Conservation (phyloP, 2,113 vertebrate genomes). For the Periophthalmus modestus region DNA sequence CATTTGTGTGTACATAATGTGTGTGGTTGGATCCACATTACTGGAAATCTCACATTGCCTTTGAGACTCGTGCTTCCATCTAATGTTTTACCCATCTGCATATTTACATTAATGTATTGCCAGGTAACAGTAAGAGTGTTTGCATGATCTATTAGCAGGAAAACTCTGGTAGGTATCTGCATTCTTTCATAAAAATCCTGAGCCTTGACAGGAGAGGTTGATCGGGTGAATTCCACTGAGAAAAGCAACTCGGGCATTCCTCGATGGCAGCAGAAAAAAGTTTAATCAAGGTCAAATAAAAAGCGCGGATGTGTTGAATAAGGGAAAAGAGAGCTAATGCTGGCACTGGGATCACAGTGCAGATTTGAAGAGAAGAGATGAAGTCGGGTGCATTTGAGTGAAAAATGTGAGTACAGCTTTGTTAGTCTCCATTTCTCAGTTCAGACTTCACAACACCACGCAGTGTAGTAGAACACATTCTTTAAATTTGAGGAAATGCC, state of each 20-base stretch:
- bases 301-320: conserved; percentile 43
- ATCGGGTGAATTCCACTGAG: conserved; percentile 46
- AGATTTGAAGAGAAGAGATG: conserved; percentile 38
- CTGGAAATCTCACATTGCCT: conserved; percentile 42
- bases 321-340: conserved; percentile 27
- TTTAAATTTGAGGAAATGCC: not conserved
- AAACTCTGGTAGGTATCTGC: conserved; percentile 25
- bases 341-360: conserved; percentile 4
- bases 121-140: conserved; percentile 10
- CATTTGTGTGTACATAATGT: conserved; percentile 13
- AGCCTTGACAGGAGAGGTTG: conserved; percentile 58
- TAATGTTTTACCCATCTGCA: conserved; percentile 44
- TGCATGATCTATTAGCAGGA: not conserved
- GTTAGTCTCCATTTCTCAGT: too few species aligned
- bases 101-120: not conserved
- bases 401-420: conserved; percentile 15
- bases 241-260: conserved; percentile 45
- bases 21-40: conserved; percentile 3
- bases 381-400: conserved; percentile 28
- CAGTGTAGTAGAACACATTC: not conserved
- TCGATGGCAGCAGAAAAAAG: conserved; percentile 13
- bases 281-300: conserved; percentile 57
- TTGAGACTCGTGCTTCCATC: conserved; percentile 28
- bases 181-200: conserved; percentile 33
- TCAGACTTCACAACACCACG: too few species aligned